Evolutionary conservation across 1,140 invertebrate genomes (phyloP).

Genomic region (Achroia grisella): DNA sequence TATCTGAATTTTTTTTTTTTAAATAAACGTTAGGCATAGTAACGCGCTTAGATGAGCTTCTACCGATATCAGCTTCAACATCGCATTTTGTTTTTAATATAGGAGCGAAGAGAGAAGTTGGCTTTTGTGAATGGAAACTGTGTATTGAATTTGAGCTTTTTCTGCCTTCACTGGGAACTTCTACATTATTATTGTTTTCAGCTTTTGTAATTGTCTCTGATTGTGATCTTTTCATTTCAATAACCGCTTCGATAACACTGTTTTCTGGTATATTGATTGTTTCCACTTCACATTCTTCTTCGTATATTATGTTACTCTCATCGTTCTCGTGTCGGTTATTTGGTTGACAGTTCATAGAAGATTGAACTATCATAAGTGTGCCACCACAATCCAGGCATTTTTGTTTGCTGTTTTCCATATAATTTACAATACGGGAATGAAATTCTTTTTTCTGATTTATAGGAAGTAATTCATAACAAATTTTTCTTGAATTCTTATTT

Average conservation of each 20-base stretch:
- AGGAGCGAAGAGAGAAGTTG: constrained; percentile 2
- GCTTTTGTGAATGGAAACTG: neutral
- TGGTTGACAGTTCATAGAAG: constrained; percentile 10
- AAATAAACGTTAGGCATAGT: constrained; percentile 34
- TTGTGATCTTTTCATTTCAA: no score
- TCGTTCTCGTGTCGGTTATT: no score
- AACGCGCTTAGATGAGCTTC: constrained; percentile 40
- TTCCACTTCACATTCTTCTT: neutral
- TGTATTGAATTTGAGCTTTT: no score
- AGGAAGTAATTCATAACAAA: constrained; percentile 69
- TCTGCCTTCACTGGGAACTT: no score
- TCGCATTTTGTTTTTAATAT: constrained; percentile 36
- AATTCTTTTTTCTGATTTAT: constrained; percentile 72
- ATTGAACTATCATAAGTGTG: constrained; percentile 48
- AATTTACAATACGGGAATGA: constrained; percentile 63
- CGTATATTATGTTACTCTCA: neutral
- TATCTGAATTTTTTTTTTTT: constrained; percentile 25
- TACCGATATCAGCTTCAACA: constrained; percentile 3
- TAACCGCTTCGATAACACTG: no score
- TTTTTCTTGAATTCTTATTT: constrained; percentile 57
- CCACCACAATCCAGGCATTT: constrained; percentile 65
- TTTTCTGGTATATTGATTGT: neutral
- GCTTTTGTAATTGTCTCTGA: neutral
- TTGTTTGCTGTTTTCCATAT: constrained; percentile 63
- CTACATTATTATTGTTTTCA: neutral